A percentile compares a stretch with the other conserved stretches of the same genome.
These are phyloP conservation scores for Mesocricetus auratus DNA, from an alignment of 2,113 vertebrate species.

Conservation along the genomic window DNA sequence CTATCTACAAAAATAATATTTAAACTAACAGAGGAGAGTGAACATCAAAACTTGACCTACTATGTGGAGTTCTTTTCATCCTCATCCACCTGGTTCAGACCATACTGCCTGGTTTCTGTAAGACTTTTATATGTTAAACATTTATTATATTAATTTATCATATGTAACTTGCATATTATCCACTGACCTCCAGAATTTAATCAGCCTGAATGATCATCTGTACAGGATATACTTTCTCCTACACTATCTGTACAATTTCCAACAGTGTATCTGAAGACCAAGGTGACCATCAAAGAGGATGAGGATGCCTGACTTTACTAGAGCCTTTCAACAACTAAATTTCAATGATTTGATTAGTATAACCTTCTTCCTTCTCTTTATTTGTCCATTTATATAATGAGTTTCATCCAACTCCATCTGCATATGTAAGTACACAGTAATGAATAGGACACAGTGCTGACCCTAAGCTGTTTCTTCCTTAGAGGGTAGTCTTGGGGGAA, in stretches of 20 bases:
- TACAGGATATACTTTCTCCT: background rate
- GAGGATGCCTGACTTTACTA: background rate
- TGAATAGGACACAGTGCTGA: background rate
- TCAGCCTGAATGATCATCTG: background rate
- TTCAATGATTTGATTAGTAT: constrained; percentile 4
- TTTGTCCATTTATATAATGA: constrained; percentile 19
- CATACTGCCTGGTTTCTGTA: background rate
- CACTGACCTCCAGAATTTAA: background rate
- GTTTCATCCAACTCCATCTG: background rate
- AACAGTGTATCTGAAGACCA: background rate
- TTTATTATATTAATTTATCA: background rate
- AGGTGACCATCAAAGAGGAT: background rate
- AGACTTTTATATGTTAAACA: background rate
- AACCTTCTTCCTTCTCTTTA: background rate
- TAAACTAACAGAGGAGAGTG: background rate
- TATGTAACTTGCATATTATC: background rate
- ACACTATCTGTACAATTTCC: background rate
- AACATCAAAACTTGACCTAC: background rate
- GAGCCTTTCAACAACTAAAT: background rate
- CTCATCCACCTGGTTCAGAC: background rate
- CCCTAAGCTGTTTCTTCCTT: background rate
- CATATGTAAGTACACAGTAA: background rate
- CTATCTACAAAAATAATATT: background rate
- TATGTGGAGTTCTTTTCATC: background rate
- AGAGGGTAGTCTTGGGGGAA: background rate